These are phyloP conservation scores for Drosophila monieri DNA, from an alignment of 2,888 invertebrate species.

Conservation along the genomic window DNA sequence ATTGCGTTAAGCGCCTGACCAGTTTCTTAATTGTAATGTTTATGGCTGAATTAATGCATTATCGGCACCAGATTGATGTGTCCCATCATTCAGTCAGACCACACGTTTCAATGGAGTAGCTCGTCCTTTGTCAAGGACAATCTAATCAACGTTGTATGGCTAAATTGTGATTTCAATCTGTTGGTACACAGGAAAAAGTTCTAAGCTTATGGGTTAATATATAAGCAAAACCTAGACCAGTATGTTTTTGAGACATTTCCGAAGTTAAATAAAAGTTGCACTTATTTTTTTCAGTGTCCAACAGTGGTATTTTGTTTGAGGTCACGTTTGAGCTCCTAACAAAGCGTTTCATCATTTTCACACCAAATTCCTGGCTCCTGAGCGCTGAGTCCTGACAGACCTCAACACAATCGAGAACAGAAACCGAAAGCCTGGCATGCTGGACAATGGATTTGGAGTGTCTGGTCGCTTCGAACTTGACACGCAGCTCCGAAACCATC, in stretches of 20 bases:
- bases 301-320: constrained; percentile 9
- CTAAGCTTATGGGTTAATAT: no score
- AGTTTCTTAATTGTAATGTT: constrained; percentile 39
- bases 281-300: not conserved
- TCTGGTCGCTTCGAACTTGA: constrained; percentile 35
- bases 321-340: constrained; percentile 20
- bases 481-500: constrained; percentile 36
- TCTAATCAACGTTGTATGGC: constrained; percentile 3
- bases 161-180: not conserved
- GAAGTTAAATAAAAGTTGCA: not conserved
- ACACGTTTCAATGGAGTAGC: constrained; percentile 15
- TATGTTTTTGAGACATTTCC: no score
- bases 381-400: constrained; percentile 19
- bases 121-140: constrained; percentile 1
- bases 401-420: constrained; percentile 8
- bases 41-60: constrained; percentile 29
- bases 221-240: no score
- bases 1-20: constrained; percentile 31
- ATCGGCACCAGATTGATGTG: constrained; percentile 24
- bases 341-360: constrained; percentile 41
- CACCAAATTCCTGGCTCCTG: constrained; percentile 19
- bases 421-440: constrained; percentile 4
- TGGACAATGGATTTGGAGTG: constrained; percentile 42
- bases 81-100: constrained; percentile 1
- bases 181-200: not conserved